Evolutionary conservation across 2,797 vertebrate species (phyloP).

Genomic region (Pseudochaenichthys georgianus): DNA sequence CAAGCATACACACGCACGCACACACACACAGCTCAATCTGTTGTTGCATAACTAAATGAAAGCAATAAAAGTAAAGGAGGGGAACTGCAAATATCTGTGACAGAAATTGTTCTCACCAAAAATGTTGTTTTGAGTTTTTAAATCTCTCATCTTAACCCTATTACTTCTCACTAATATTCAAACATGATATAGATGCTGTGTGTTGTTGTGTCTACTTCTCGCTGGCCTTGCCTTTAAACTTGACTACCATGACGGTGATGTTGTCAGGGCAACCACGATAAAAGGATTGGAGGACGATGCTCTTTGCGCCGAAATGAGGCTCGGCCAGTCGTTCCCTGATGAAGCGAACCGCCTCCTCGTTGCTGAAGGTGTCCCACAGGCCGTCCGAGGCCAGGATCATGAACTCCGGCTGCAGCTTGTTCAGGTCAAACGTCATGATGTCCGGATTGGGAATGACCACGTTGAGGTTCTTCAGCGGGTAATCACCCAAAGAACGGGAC

Average conservation of each 20-base stretch:
- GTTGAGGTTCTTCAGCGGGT: constrained; percentile 97
- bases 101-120: constrained; percentile 71
- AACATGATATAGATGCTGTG: constrained; percentile 52
- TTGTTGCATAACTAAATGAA: constrained; percentile 66
- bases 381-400: constrained; percentile 99
- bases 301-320: constrained; percentile 96
- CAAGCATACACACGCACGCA: no score
- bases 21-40: constrained; percentile 37
- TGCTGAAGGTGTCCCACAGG: constrained; percentile 99
- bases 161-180: constrained; percentile 52
- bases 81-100: constrained; percentile 56
- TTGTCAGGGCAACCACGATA: constrained; percentile 98
- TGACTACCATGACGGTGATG: constrained; percentile 99
- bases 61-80: constrained; percentile 28
- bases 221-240: constrained; percentile 92
- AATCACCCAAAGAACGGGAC: constrained; percentile 97
- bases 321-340: constrained; percentile 98
- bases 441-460: constrained; percentile 96
- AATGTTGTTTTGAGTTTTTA: constrained; percentile 46
- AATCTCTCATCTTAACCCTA: constrained; percentile 51
- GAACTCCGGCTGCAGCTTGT: constrained; percentile 98
- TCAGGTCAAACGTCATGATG: constrained; percentile 96
- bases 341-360: constrained; percentile 97
- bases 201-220: constrained; percentile 81
- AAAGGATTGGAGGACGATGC: constrained; percentile 96